Base-by-base conservation (phyloP, 2,888 invertebrate species). In the Crossocerus cetratus region DNA sequence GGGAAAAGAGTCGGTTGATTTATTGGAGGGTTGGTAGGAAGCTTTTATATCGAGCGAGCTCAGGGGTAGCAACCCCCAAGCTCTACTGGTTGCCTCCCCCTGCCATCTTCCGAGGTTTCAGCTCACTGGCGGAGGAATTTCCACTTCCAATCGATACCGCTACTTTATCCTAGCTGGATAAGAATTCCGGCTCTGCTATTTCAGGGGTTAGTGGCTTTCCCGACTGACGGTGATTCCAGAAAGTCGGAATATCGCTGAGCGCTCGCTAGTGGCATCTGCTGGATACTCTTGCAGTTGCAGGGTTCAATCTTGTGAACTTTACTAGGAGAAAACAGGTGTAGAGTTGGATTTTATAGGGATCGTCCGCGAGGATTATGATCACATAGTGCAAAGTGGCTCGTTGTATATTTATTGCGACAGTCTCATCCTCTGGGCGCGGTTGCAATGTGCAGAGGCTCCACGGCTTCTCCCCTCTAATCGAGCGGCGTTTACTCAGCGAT, bases 401-500 rank as follows among this genome's bases (percentile, higher is more conserved):
- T 2, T 49, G 11, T 49, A 49, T 49, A 11, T 5, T 32, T 11
- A 32, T 32, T 11, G 32, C 32, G 8, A 32, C 11, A 32, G 8
- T 32, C 32, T 32, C 32, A 32, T 32, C 49, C 13, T n/a, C 18
- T 49, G 49, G 49, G 4, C 4, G 14, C 44, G 22, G 22, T 65
- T 73, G 53, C 61, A 18, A 44, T 14, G n/a, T 21, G 49, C n/a
- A 16, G 8, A 49, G 49, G 18, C n/a, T n/a, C n/a, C n/a, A n/a
- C n/a, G n/a, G n/a, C n/a, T n/a, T 11, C 42, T n/a, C 55, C 14
- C 14, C 20, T 59, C 42, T 55, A 54, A 76, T 71, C 53, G 71
- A 71, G 3, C 67, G 42, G 62, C 60, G 20, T 74, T 76, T 74
- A 67, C 60, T 13, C 8, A 11, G 3, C 20, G 76, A 76, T 76